These are phyloP conservation scores for Myopa tessellatipennis DNA, from an alignment of 2,888 invertebrate genomes.

Conservation along the genomic window DNA sequence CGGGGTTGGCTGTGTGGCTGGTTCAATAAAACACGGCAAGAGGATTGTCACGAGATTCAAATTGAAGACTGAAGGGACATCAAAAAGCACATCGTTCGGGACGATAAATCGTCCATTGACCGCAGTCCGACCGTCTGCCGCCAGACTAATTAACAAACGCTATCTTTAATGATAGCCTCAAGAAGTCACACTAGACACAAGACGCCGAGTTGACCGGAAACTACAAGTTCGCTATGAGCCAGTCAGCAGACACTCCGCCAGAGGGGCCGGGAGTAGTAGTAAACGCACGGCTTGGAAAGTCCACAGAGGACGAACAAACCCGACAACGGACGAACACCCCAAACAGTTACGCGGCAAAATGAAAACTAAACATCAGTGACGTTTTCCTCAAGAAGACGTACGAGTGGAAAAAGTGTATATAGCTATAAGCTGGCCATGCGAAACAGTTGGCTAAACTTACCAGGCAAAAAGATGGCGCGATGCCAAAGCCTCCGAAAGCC, in stretches of 20 bases:
- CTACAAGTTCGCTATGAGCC: slow-evolving; percentile 5
- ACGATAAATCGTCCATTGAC: slow-evolving; percentile 16
- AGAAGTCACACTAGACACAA: not conserved
- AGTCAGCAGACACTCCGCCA: not conserved
- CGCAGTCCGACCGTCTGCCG: slow-evolving; percentile 16
- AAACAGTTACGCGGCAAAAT: slow-evolving; percentile 61
- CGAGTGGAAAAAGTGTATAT: not conserved
- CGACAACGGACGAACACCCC: slow-evolving; percentile 53
- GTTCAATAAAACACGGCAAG: not conserved
- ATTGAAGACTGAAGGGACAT: not conserved
- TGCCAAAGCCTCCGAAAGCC: no score
- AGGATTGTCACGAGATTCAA: not conserved
- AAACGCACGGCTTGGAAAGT: not conserved
- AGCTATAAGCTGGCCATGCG: slow-evolving; percentile 20
- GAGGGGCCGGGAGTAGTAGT: not conserved
- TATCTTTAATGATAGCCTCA: slow-evolving; percentile 1
- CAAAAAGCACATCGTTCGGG: not conserved
- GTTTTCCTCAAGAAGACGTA: slow-evolving; percentile 16
- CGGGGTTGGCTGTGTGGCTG: no score
- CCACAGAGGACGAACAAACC: not conserved
- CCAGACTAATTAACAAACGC: not conserved
- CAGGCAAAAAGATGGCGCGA: no score
- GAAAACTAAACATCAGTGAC: slow-evolving; percentile 52
- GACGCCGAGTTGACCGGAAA: slow-evolving; percentile 13
- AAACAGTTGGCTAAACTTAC: no score